These are phyloP conservation scores for Latrodectus elegans DNA, from an alignment of 2,888 invertebrate genomes.

Conservation along the genomic window DNA sequence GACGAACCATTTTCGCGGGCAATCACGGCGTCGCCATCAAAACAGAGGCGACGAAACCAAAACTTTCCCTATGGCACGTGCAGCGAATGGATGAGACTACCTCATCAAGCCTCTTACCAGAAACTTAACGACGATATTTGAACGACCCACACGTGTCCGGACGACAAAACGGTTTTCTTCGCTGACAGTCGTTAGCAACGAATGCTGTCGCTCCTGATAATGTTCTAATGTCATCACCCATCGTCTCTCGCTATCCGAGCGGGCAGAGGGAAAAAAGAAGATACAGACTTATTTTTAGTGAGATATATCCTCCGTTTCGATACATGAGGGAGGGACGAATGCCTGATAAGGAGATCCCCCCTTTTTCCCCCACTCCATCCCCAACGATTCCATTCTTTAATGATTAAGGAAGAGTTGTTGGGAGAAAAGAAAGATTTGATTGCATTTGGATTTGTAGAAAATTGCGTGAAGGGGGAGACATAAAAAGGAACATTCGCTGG, in stretches of 20 bases:
- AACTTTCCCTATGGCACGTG: conserved; percentile 3
- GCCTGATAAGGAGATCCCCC: neutral
- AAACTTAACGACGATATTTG: neutral
- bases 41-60: neutral
- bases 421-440: conserved; percentile 32
- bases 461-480: neutral
- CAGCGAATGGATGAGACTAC: neutral
- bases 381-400: conserved; percentile 22
- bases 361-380: neutral
- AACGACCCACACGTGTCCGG: conserved; percentile 31
- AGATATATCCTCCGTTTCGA: conserved; percentile 2
- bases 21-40: too few species aligned
- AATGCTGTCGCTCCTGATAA: conserved; percentile 21
- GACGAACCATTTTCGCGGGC: too few species aligned
- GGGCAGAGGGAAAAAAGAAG: conserved; percentile 4
- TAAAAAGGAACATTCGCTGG: neutral
- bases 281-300: conserved; percentile 20
- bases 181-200: conserved; percentile 31
- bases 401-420: conserved; percentile 25
- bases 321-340: neutral
- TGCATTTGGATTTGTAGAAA: conserved; percentile 35
- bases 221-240: conserved; percentile 16
- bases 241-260: neutral
- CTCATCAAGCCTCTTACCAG: neutral
- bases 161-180: conserved; percentile 34